These are phyloP conservation scores for Colletes gigas DNA, from an alignment of 1,140 invertebrate genomes.

Conservation along the genomic window DNA sequence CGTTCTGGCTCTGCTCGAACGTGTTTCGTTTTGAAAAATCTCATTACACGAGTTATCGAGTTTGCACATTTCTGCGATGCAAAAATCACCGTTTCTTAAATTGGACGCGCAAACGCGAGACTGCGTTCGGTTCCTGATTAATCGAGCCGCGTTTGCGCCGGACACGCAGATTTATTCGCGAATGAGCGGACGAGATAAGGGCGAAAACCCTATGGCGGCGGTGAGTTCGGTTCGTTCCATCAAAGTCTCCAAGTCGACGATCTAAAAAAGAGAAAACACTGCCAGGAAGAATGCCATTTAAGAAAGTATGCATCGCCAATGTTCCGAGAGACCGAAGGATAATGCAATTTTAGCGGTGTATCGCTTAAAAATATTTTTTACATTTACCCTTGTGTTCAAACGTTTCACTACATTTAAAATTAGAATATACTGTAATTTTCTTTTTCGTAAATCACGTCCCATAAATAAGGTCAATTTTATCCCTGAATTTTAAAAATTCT, in stretches of 20 bases:
- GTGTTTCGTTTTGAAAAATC: background rate
- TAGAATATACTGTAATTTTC: no score
- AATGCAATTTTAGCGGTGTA: no score
- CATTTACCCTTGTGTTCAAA: no score
- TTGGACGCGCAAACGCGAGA: background rate
- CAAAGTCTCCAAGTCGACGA: background rate
- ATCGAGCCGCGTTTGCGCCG: slow-evolving; percentile 18
- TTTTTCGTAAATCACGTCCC: no score
- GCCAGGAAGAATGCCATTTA: background rate
- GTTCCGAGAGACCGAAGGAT: no score
- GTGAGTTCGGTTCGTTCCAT: background rate
- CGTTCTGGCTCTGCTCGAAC: background rate
- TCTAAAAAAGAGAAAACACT: background rate
- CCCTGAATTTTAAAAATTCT: no score
- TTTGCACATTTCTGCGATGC: background rate
- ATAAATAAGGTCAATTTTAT: no score
- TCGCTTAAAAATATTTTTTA: no score
- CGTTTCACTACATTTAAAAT: no score
- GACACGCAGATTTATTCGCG: slow-evolving; percentile 38
- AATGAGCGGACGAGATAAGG: slow-evolving; percentile 20
- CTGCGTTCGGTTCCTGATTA: slow-evolving; percentile 28
- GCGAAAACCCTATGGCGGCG: background rate
- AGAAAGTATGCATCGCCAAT: background rate
- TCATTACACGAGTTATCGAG: background rate
- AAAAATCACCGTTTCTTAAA: background rate